Evolutionary conservation across 2,797 vertebrate genomes (phyloP).

Genomic region (Tapirus indicus): DNA sequence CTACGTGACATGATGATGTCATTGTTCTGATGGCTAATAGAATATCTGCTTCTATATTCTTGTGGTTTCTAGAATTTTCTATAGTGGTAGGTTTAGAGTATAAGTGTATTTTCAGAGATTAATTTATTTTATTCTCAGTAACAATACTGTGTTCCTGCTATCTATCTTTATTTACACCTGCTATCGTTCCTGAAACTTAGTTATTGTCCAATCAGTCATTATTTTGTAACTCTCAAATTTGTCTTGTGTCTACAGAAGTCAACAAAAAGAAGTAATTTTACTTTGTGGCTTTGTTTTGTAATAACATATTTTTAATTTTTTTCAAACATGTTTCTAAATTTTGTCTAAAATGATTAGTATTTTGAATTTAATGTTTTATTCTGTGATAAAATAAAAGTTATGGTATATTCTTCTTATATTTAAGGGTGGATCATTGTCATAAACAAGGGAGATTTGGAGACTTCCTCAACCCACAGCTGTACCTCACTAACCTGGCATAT

Average conservation of each 20-base stretch:
- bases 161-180: neutral
- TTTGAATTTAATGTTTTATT: neutral
- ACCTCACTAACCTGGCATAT: neutral
- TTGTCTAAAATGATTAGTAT: neutral
- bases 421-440: neutral
- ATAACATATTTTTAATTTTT: neutral
- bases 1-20: neutral
- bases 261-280: neutral
- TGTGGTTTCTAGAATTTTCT: neutral
- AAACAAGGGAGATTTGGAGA: neutral
- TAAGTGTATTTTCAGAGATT: neutral
- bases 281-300: neutral
- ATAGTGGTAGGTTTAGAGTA: neutral
- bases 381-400: neutral
- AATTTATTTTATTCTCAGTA: neutral
- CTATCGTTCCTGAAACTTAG: neutral
- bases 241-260: neutral
- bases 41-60: neutral
- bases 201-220: neutral
- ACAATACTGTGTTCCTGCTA: neutral
- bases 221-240: neutral
- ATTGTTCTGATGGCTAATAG: neutral
- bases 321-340: neutral
- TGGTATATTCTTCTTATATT: neutral
- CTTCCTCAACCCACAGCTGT: neutral